Conservation (phyloP, 2,113 vertebrate genomes). For the Elephas maximus region DNA sequence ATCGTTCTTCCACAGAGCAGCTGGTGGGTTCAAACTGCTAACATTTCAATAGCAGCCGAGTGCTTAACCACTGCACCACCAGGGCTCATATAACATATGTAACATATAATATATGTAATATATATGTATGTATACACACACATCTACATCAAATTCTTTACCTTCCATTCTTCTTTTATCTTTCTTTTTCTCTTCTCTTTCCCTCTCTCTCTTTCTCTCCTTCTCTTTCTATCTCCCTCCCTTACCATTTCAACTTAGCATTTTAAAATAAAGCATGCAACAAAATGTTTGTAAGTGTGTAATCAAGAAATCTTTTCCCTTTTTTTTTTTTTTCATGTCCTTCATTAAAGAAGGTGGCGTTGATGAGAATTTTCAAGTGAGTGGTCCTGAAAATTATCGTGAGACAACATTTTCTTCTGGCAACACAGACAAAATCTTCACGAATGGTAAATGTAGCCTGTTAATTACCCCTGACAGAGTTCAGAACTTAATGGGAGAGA, state of each 20-base stretch:
- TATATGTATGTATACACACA: too few species aligned
- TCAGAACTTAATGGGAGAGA: not conserved
- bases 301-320: not conserved
- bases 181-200: too few species aligned
- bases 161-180: not conserved
- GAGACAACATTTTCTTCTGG: not conserved
- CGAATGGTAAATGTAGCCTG: fast-evolving
- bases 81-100: not conserved
- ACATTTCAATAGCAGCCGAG: not conserved
- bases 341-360: not conserved
- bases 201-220: not conserved
- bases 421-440: not conserved
- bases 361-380: fast-evolving
- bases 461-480: fast-evolving
- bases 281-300: not conserved
- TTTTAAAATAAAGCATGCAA: not conserved
- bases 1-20: not conserved
- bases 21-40: not conserved
- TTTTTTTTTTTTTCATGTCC: not conserved
- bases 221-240: too few species aligned
- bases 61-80: not conserved
- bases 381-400: fast-evolving
- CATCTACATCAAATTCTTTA: not conserved
- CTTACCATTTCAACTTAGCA: not conserved
- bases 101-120: too few species aligned